Evolutionary conservation across 2,797 vertebrate species (phyloP).

Genomic region (Pseudochirops corinnae): DNA sequence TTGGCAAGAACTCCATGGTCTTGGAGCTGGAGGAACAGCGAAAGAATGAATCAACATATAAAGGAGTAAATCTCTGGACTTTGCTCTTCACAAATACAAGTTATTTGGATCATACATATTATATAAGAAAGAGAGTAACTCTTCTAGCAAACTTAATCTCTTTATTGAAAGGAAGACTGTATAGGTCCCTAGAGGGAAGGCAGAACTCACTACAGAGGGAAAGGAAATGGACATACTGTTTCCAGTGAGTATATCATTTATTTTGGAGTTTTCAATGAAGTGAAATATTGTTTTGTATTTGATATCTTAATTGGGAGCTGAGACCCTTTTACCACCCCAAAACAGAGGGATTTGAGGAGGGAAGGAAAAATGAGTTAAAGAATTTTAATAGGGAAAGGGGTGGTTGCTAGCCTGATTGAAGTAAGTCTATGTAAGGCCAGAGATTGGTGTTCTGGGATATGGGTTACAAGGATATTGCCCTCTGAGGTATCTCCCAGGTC

Average conservation of each 20-base stretch:
- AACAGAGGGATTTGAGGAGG: neutral
- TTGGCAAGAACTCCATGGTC: neutral
- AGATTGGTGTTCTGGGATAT: neutral
- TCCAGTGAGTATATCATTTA: neutral
- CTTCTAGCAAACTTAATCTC: neutral
- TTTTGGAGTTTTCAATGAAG: neutral
- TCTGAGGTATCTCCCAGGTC: neutral
- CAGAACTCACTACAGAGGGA: neutral
- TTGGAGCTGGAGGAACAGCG: neutral
- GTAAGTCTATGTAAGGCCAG: neutral
- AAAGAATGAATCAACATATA: neutral
- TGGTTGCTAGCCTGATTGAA: neutral
- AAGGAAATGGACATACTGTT: neutral
- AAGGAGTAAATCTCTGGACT: neutral
- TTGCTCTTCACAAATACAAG: neutral
- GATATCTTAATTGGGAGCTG: neutral
- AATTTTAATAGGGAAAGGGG: neutral
- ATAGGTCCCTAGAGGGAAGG: neutral
- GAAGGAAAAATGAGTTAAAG: neutral
- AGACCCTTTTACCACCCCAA: neutral
- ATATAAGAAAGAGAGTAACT: neutral
- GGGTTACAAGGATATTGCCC: too few relatives aligned
- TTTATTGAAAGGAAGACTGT: neutral
- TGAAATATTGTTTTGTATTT: neutral
- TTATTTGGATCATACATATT: neutral